Conservation (phyloP, 2,888 invertebrate species). For the Diaperis boleti region DNA sequence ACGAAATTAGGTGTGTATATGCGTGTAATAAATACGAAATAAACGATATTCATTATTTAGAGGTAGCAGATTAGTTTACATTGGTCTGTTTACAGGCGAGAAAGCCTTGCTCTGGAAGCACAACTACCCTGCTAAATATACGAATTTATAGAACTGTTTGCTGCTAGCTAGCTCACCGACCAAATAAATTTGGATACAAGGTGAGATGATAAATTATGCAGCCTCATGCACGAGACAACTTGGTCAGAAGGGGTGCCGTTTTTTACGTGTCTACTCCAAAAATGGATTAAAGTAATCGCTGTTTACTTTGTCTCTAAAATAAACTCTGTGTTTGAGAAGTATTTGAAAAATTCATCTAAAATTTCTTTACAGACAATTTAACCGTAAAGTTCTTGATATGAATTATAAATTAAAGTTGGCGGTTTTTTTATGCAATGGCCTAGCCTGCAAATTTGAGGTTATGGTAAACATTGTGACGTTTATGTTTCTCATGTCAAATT, state of each 20-base stretch:
- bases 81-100: slow-evolving; percentile 48
- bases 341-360: no score
- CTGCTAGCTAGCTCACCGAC: slow-evolving; percentile 40
- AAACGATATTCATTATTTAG: slow-evolving; percentile 64
- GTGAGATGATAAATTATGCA: slow-evolving; percentile 41
- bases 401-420: no score
- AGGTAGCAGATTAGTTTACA: slow-evolving; percentile 60
- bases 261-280: not conserved
- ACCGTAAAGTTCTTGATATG: no score
- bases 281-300: not conserved
- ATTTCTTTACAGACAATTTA: no score
- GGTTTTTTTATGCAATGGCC: no score
- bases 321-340: no score
- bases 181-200: slow-evolving; percentile 39
- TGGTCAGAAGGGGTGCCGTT: not conserved
- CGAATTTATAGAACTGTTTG: slow-evolving; percentile 61
- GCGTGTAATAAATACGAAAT: slow-evolving; percentile 60
- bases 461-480: no score
- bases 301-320: no score
- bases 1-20: slow-evolving; percentile 1
- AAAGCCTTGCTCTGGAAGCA: slow-evolving; percentile 44
- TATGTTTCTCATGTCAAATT: no score
- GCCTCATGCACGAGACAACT: slow-evolving; percentile 17
- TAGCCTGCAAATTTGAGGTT: no score
- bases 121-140: slow-evolving; percentile 56